A percentile compares a stretch with the other conserved stretches of the same genome.
These are phyloP conservation scores for Dicentrarchus labrax DNA, from an alignment of 2,113 vertebrate species.

Conservation along the genomic window DNA sequence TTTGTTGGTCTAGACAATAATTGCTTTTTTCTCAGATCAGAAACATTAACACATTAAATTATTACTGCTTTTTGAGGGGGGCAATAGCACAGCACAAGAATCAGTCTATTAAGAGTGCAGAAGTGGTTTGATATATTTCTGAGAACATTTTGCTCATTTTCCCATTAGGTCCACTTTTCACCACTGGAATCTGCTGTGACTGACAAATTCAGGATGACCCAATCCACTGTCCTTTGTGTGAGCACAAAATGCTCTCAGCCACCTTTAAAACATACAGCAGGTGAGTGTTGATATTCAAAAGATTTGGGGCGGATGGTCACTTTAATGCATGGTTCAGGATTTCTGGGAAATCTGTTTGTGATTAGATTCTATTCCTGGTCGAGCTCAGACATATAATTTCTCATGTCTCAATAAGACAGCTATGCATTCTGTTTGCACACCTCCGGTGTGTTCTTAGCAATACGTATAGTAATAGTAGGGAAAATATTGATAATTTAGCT, in stretches of 20 bases:
- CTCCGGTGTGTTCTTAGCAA: background rate
- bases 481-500: constrained; percentile 23
- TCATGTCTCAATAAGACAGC: background rate
- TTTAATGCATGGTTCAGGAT: background rate
- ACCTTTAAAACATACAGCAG: background rate
- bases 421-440: background rate
- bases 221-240: background rate
- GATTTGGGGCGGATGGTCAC: background rate
- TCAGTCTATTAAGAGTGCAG: too few relatives aligned
- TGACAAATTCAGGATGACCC: background rate
- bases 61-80: too few relatives aligned
- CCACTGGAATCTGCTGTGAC: background rate
- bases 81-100: too few relatives aligned
- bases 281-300: background rate
- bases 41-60: too few relatives aligned
- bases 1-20: too few relatives aligned
- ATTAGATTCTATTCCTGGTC: background rate
- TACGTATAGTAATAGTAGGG: constrained; percentile 9
- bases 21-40: too few relatives aligned
- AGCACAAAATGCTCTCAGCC: background rate
- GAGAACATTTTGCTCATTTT: too few relatives aligned
- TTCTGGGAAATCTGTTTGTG: background rate
- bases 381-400: background rate
- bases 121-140: too few relatives aligned
- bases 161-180: too few relatives aligned